phyloP scores from a whole-genome alignment of 2,888 invertebrate species.

The Ennomos erosarius region DNA sequence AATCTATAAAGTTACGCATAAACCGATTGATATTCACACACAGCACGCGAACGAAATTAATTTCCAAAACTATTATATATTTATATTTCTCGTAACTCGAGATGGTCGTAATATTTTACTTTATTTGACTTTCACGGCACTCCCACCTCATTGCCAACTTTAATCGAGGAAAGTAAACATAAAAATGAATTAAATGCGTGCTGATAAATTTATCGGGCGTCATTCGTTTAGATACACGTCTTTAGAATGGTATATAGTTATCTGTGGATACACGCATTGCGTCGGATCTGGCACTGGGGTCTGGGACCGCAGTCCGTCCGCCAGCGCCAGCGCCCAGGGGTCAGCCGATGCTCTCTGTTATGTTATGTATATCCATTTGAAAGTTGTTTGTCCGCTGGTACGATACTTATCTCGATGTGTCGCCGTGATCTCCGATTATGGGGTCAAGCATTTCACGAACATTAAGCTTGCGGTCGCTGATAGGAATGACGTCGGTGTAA shows the following conservation, averaged over 20 bases:
- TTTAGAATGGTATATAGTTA: too few species aligned
- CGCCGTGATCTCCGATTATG: conserved; percentile 51
- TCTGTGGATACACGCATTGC: conserved; percentile 42
- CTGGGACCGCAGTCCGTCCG: conserved; percentile 20
- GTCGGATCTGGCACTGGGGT: conserved; percentile 30
- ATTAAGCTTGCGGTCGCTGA: conserved; percentile 37
- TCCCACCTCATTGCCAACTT: conserved; percentile 51
- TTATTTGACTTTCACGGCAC: conserved; percentile 51
- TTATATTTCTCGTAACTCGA: conserved; percentile 36
- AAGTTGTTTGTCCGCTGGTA: conserved; percentile 61
- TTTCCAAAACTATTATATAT: conserved; percentile 26
- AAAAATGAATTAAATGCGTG: conserved; percentile 45
- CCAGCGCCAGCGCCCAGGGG: conserved; percentile 41
- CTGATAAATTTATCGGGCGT: conserved; percentile 55
- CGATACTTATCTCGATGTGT: conserved; percentile 47
- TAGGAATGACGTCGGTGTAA: conserved; percentile 33
- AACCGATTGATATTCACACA: conserved; percentile 32
- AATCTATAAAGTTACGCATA: conserved; percentile 30
- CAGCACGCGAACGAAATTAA: conserved; percentile 30
- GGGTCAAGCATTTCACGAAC: conserved; percentile 51
- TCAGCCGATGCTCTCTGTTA: conserved; percentile 43
- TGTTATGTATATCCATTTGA: conserved; percentile 45
- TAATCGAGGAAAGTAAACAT: conserved; percentile 58
- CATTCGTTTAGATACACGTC: conserved; percentile 41
- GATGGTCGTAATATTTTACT: conserved; percentile 44